These are phyloP conservation scores for Phenacoccus solenopsis DNA, from an alignment of 1,140 invertebrate species.

Conservation along the genomic window DNA sequence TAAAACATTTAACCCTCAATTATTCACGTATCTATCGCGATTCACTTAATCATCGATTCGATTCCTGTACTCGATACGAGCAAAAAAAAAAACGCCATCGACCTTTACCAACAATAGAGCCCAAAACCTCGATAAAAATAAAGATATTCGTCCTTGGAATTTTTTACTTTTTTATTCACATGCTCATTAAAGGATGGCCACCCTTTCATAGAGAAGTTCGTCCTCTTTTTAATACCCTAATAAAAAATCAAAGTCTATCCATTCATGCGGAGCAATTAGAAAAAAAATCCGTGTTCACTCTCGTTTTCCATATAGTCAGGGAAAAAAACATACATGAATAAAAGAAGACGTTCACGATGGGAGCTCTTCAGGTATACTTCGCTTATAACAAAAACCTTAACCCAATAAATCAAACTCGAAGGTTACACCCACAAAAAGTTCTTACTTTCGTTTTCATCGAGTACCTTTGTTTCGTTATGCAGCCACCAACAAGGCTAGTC, in stretches of 20 bases:
- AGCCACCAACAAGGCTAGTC: background rate
- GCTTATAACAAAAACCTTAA: background rate
- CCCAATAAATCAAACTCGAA: background rate
- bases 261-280: too few species aligned
- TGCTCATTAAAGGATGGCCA: too few species aligned
- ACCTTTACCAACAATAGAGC: background rate
- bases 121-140: too few species aligned
- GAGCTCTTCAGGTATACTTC: too few species aligned
- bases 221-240: too few species aligned
- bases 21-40: background rate
- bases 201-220: too few species aligned
- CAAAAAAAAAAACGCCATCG: background rate
- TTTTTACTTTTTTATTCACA: background rate
- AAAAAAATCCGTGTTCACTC: background rate
- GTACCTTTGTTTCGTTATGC: background rate
- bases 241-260: too few species aligned
- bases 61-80: background rate
- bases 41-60: background rate
- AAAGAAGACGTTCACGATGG: too few species aligned
- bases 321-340: too few species aligned
- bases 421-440: background rate
- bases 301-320: too few species aligned
- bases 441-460: background rate
- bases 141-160: background rate
- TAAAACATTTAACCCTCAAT: too few species aligned